These are phyloP conservation scores for Calidris pygmaea DNA, from an alignment of 2,113 vertebrate genomes.

Conservation along the genomic window DNA sequence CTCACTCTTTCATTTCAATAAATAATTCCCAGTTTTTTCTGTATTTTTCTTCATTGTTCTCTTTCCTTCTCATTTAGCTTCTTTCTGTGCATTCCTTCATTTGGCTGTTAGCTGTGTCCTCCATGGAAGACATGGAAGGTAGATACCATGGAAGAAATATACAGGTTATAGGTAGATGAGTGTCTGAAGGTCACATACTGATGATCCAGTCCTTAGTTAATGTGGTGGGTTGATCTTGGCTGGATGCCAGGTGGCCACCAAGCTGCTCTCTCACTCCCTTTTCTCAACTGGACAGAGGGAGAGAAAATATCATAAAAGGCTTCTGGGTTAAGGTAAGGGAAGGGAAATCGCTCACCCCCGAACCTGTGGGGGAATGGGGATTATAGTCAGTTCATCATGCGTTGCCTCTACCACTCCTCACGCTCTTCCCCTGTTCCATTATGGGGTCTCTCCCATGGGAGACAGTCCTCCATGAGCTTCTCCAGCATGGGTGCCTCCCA, in stretches of 20 bases:
- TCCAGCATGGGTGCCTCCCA: background rate
- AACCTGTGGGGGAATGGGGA: background rate
- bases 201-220: background rate
- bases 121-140: too few species aligned
- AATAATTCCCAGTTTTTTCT: background rate
- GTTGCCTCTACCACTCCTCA: background rate
- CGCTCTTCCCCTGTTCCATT: background rate
- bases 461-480: background rate
- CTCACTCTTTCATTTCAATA: background rate
- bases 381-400: background rate
- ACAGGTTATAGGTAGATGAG: background rate
- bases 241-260: background rate
- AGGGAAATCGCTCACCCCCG: background rate
- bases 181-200: background rate
- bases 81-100: background rate
- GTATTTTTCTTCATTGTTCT: background rate
- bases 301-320: background rate
- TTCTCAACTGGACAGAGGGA: background rate
- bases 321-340: background rate
- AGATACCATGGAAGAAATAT: background rate
- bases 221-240: background rate
- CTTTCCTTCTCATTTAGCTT: background rate
- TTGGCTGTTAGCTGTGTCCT: background rate
- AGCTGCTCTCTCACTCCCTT: background rate
- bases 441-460: background rate